phyloP scores from a whole-genome alignment of 2,888 invertebrate species.

The Drosophila eohydei region DNA sequence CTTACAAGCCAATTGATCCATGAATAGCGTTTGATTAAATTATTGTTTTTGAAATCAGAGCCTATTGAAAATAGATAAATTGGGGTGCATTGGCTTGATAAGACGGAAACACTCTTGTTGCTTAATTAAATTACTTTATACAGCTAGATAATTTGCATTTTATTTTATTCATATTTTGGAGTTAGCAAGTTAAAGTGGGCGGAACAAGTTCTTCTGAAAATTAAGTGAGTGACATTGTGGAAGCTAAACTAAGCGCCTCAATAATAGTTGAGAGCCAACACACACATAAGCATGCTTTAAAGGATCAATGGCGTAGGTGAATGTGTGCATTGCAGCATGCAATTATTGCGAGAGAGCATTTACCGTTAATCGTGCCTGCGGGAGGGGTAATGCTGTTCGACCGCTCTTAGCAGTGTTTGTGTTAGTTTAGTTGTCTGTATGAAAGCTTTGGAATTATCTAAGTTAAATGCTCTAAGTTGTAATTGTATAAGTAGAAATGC shows the following conservation, averaged over 20 bases:
- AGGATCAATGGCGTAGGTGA: not conserved
- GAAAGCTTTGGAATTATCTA: not conserved
- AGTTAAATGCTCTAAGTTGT: not conserved
- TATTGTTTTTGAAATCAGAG: not conserved
- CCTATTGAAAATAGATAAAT: not conserved
- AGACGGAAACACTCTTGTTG: not conserved
- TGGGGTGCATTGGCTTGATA: not conserved
- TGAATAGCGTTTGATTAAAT: slow-evolving; percentile 8
- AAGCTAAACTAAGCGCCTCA: not conserved
- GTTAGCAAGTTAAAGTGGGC: no score
- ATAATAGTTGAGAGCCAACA: not conserved
- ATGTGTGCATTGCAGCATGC: not conserved
- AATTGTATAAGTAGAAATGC: not conserved
- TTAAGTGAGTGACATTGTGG: not conserved
- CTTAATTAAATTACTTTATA: not conserved
- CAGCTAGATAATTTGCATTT: not conserved
- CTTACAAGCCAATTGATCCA: not conserved
- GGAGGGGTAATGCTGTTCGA: not conserved
- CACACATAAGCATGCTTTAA: not conserved
- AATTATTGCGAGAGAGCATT: not conserved
- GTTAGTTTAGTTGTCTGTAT: not conserved
- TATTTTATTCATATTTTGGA: no score
- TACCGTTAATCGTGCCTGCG: not conserved
- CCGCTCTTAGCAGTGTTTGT: not conserved
- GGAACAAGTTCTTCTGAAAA: no score